Evolutionary conservation across 1,140 invertebrate species (phyloP), one percentile per base, ranked within the genome.

Genomic region (Prorops nasuta): DNA sequence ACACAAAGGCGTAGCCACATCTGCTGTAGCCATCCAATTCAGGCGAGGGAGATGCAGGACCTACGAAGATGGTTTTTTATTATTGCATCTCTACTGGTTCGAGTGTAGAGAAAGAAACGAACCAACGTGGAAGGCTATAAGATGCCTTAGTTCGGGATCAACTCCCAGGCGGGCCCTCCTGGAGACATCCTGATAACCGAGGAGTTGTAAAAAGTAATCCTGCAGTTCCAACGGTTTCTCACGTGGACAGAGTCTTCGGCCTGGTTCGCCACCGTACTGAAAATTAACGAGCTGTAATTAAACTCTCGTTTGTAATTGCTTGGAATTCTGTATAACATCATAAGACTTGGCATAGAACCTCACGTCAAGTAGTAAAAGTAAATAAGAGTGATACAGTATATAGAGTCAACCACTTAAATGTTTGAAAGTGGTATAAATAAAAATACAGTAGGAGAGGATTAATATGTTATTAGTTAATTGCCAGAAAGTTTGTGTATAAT

Each of bases 141-240:
- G 73, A 66, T 84, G 79, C 28, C 83, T 74, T 46, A 86, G 67
- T 56, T 86, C 84, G 15, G 83, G 83, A 69, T 86, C 84, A 17
- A 86, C 83, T 2, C 83, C 83, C 54, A 86, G 72, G 28, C 84
- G 73, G 22, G 80, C 70, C 56, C 84, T 73, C 40, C 84, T 74
- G 2, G 81, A 77, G 49, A 74, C 57, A 43, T 84, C 83, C 40
- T 70, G 69, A 75, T 83, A 86, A 18, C 84, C 85, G 21, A 82
- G 74, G 46, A 72, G 77, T 42, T 75, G 71, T 39, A 86, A 74
- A 74, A 83, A 84, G 49, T 82, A 77, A 58, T 86, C 83, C 65
- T 86, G 85, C 54, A 85, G 76, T 54, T 79, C 69, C 32, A 86
- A 67, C 10, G 84, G 84, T 52, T 69, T 76, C 58, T 85, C 83